phyloP scores from a whole-genome alignment of 2,888 invertebrate species.

The Drosophila mimica region DNA sequence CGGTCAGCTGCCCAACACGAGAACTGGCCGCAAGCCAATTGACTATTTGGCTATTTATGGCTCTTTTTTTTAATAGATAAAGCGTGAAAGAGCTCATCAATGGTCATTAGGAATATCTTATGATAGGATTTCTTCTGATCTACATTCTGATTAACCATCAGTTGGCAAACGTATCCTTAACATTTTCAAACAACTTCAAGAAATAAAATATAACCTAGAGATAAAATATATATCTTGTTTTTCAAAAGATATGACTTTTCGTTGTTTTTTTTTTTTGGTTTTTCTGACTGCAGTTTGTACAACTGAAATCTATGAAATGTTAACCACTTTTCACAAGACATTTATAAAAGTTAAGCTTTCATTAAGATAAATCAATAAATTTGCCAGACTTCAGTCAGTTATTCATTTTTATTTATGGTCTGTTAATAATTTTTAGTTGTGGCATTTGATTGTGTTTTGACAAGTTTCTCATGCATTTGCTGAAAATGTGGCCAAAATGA shows the following conservation, averaged over 20 bases:
- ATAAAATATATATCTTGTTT: neutral
- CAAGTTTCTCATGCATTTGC: slow-evolving; percentile 58
- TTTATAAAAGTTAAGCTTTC: neutral
- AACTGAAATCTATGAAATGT: neutral
- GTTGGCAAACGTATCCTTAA: neutral
- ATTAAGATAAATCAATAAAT: slow-evolving; percentile 5
- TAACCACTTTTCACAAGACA: neutral
- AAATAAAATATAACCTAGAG: neutral
- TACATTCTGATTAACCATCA: neutral
- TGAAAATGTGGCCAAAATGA: slow-evolving; percentile 71
- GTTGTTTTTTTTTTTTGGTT: neutral
- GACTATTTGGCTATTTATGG: slow-evolving; percentile 44
- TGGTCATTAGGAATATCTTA: slow-evolving; percentile 10
- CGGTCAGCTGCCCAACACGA: slow-evolving; percentile 13
- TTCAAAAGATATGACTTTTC: neutral
- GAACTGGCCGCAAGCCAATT: slow-evolving; percentile 16
- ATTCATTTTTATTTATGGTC: slow-evolving; percentile 22
- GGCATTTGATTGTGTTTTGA: slow-evolving; percentile 42
- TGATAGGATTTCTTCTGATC: slow-evolving; percentile 6
- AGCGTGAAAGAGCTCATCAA: slow-evolving; percentile 44
- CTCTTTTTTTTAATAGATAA: slow-evolving; percentile 31
- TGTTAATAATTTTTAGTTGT: slow-evolving; percentile 54
- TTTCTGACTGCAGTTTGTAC: neutral
- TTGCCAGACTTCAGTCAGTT: neutral
- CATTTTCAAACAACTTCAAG: neutral